Percentiles rank a stretch among this genome's conserved stretches.
These are phyloP conservation scores for Bergia puertoricense DNA, from an alignment of 92 coral and sea anemone genomes.

Conservation along the genomic window DNA sequence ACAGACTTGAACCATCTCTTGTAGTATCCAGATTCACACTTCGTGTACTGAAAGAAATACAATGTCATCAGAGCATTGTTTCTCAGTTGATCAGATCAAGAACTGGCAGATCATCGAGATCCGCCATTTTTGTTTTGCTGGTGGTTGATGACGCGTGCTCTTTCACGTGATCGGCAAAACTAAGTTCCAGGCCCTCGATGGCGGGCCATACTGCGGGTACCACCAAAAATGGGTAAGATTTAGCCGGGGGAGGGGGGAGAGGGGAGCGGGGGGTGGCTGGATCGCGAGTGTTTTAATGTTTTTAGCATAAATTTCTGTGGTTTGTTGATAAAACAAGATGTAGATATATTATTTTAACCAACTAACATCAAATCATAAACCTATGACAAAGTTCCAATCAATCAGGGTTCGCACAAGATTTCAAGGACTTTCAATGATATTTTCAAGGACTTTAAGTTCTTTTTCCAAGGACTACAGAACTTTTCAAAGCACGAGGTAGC, in stretches of 20 bases:
- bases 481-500: too few species aligned
- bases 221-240: background rate
- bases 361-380: too few species aligned
- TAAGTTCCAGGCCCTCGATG: conserved; percentile 12
- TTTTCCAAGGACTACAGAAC: too few species aligned
- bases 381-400: too few species aligned
- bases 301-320: too few species aligned
- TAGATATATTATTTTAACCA: too few species aligned
- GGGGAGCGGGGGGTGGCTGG: background rate
- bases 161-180: background rate
- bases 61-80: background rate
- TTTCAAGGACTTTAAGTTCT: too few species aligned
- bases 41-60: background rate
- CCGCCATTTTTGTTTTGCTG: conserved; percentile 13
- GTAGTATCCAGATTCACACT: background rate
- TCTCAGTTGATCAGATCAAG: background rate
- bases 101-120: conserved; percentile 28
- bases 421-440: too few species aligned
- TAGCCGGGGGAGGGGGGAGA: background rate
- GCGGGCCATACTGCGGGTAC: too few species aligned
- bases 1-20: background rate
- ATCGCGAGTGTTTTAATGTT: too few species aligned
- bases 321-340: too few species aligned
- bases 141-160: background rate
- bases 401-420: too few species aligned